phyloP scores from a whole-genome alignment of 2,888 invertebrate genomes.

The Acholoe squamosa region DNA sequence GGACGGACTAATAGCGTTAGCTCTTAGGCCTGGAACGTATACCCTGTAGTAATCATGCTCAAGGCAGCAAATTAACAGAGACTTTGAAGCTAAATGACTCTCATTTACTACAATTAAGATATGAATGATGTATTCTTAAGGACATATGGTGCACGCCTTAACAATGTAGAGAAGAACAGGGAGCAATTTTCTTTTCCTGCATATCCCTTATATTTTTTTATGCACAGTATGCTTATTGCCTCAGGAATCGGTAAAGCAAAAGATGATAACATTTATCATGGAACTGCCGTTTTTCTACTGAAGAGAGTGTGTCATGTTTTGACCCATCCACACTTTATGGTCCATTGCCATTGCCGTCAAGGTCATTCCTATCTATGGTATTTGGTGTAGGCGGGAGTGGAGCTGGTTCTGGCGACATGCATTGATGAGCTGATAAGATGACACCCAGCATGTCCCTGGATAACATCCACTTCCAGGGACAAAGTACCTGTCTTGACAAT shows the following conservation, averaged over 20 bases:
- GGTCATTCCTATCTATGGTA: no score
- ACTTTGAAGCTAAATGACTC: conserved; percentile 43
- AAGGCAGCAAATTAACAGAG: conserved; percentile 33
- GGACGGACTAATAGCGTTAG: conserved; percentile 41
- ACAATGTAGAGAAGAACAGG: background rate
- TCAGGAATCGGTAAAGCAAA: background rate
- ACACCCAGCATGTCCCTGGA: no score
- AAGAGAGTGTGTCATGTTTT: no score
- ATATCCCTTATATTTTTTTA: background rate
- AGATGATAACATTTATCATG: background rate
- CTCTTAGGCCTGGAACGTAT: background rate
- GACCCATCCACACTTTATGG: no score
- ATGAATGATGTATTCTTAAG: conserved; percentile 24
- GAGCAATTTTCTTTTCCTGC: background rate
- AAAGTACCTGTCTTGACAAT: no score
- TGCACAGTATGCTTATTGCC: no score
- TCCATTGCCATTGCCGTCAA: no score
- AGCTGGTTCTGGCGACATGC: no score
- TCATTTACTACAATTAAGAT: conserved; percentile 51
- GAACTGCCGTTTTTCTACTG: no score
- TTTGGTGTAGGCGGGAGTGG: no score
- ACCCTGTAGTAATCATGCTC: conserved; percentile 7
- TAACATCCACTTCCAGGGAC: no score
- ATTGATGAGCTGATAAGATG: no score
- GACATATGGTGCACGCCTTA: conserved; percentile 12